Percentiles rank a stretch among this genome's conserved stretches.
Conservation (phyloP, 2,797 vertebrate genomes). For the Perodicticus potto region DNA sequence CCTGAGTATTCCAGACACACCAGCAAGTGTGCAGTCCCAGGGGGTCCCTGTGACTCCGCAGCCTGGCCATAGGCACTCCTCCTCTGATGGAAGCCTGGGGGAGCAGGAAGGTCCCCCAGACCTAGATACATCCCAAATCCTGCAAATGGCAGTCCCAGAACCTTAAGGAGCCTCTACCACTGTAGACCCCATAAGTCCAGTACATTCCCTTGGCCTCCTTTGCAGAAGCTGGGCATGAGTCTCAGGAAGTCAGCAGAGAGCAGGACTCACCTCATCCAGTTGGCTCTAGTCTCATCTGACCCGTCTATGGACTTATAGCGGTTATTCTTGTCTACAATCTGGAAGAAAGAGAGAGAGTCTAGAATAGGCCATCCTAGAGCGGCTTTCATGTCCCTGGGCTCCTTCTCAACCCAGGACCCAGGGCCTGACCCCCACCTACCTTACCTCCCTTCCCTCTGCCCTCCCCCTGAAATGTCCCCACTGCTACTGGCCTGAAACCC, state of each 20-base stretch:
- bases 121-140: not conserved
- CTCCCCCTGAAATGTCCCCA: not conserved
- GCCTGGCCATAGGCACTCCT: not conserved
- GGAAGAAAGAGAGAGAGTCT: conserved; percentile 74
- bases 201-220: conserved; percentile 12
- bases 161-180: not conserved
- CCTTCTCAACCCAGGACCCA: not conserved
- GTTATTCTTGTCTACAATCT: conserved; percentile 95
- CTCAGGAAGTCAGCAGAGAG: conserved; percentile 66
- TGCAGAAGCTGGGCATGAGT: not conserved
- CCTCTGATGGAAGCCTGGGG: not conserved
- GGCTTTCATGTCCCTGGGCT: not conserved
- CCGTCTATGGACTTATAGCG: conserved; percentile 95
- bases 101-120: not conserved
- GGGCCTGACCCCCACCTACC: not conserved
- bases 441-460: not conserved
- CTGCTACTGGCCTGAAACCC: not conserved
- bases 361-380: not conserved
- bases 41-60: not conserved
- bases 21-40: not conserved
- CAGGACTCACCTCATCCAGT: conserved; percentile 97
- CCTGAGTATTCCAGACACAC: not conserved
- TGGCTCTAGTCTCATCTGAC: conserved; percentile 95
- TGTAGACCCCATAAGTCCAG: not conserved
- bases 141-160: not conserved